phyloP scores from a whole-genome alignment of 2,888 invertebrate species.

The Cosmia pyralina region DNA sequence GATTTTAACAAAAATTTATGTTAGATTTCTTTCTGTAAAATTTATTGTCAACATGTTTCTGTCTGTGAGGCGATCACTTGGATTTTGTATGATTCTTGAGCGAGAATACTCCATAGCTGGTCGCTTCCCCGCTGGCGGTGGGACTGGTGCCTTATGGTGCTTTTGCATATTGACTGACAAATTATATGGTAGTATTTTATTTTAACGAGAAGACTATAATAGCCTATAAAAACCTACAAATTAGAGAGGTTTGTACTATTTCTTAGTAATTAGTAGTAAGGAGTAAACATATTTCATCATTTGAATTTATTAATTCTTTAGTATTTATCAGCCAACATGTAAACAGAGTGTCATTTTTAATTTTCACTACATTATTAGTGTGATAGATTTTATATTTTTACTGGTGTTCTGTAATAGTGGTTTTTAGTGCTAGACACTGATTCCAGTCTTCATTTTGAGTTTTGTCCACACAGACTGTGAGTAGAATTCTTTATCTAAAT shows the following conservation, averaged over 20 bases:
- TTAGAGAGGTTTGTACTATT: not conserved
- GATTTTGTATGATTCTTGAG: not conserved
- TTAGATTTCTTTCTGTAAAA: too few species aligned
- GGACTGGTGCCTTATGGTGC: not conserved
- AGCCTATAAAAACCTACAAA: not conserved
- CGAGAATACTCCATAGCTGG: not conserved
- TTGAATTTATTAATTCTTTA: not conserved
- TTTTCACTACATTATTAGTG: not conserved
- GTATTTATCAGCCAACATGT: conserved; percentile 10
- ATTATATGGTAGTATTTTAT: not conserved
- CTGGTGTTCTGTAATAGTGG: not conserved
- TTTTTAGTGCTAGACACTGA: conserved; percentile 13
- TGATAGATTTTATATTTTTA: conserved; percentile 8
- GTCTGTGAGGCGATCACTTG: too few species aligned
- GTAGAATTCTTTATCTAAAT: not conserved
- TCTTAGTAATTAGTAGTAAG: not conserved
- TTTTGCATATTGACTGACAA: conserved; percentile 13
- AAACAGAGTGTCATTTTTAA: not conserved
- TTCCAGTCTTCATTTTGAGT: conserved; percentile 5
- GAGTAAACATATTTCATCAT: not conserved
- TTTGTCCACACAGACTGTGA: not conserved
- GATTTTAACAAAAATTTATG: too few species aligned
- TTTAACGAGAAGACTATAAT: not conserved
- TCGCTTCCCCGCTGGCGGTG: not conserved
- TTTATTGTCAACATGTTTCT: too few species aligned